Evolutionary conservation across 1,140 invertebrate species (phyloP).

Genomic region (Apolygus lucorum): DNA sequence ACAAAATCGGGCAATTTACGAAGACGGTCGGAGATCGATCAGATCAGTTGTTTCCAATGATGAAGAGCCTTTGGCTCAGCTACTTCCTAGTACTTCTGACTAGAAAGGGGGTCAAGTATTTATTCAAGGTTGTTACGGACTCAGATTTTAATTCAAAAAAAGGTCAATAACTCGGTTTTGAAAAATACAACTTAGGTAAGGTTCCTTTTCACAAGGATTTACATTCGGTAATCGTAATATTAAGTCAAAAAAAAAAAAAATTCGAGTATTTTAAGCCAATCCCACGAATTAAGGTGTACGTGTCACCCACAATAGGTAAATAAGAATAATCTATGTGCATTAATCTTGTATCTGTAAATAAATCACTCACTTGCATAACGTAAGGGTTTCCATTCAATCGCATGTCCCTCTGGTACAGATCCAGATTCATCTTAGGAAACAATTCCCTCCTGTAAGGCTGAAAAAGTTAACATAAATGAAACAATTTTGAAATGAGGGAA

Average conservation of each 20-base stretch:
- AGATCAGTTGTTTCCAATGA: too few species aligned
- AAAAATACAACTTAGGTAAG: not conserved
- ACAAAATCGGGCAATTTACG: too few species aligned
- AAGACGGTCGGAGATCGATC: too few species aligned
- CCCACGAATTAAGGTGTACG: too few species aligned
- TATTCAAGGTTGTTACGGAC: too few species aligned
- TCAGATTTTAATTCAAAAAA: too few species aligned
- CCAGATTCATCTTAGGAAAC: not conserved
- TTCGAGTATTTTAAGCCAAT: not conserved
- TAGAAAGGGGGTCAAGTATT: too few species aligned
- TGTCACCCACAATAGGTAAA: too few species aligned
- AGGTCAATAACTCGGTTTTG: too few species aligned
- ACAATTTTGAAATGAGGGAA: not conserved
- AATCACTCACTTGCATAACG: constrained; percentile 7
- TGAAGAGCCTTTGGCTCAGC: too few species aligned
- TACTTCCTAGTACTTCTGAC: too few species aligned
- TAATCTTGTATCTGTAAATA: not conserved
- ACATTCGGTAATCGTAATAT: not conserved
- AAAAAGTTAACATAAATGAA: constrained; percentile 15
- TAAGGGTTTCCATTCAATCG: constrained; percentile 19
- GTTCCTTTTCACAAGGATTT: not conserved
- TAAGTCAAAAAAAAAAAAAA: not conserved
- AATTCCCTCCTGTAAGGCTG: constrained; percentile 21
- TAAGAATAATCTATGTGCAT: not conserved
- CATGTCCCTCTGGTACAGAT: constrained; percentile 12